A percentile compares a stretch with the other conserved stretches of the same genome.
phyloP scores from a whole-genome alignment of 2,113 vertebrate species.

The Empidonax alnorum region DNA sequence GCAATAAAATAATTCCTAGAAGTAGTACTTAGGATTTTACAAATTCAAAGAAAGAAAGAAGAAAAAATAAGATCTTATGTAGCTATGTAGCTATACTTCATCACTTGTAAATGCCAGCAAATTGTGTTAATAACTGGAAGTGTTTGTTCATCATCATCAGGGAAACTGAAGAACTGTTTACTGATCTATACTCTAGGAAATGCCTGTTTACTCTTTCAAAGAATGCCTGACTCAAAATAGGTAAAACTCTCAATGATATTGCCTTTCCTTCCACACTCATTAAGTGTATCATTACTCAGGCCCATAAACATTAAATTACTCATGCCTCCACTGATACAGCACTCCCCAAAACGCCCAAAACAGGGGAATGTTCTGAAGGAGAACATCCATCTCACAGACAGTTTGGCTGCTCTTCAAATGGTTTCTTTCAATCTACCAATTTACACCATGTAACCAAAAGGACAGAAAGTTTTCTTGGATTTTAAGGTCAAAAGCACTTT shows the following conservation, averaged over 20 bases:
- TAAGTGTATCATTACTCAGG: rapidly evolving
- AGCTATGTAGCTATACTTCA: background rate
- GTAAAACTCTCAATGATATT: background rate
- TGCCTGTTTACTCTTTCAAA: background rate
- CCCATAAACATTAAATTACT: too few relatives aligned
- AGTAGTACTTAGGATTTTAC: background rate
- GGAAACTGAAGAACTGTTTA: background rate
- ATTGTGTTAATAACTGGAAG: background rate
- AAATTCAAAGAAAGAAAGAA: background rate
- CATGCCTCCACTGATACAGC: rapidly evolving
- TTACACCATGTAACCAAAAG: background rate
- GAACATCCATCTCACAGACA: background rate
- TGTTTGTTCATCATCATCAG: background rate
- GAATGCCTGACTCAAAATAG: background rate
- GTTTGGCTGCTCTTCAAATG: background rate
- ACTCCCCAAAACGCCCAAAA: rapidly evolving
- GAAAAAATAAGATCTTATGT: background rate
- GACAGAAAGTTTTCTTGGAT: background rate
- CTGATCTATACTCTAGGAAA: background rate
- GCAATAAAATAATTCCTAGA: conserved; percentile 31
- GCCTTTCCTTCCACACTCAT: background rate
- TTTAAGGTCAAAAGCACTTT: background rate
- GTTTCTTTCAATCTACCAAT: background rate
- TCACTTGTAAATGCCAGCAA: background rate
- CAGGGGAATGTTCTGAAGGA: background rate